These are phyloP conservation scores for Quiscalus mexicanus DNA, from an alignment of 2,113 vertebrate genomes.

Conservation along the genomic window DNA sequence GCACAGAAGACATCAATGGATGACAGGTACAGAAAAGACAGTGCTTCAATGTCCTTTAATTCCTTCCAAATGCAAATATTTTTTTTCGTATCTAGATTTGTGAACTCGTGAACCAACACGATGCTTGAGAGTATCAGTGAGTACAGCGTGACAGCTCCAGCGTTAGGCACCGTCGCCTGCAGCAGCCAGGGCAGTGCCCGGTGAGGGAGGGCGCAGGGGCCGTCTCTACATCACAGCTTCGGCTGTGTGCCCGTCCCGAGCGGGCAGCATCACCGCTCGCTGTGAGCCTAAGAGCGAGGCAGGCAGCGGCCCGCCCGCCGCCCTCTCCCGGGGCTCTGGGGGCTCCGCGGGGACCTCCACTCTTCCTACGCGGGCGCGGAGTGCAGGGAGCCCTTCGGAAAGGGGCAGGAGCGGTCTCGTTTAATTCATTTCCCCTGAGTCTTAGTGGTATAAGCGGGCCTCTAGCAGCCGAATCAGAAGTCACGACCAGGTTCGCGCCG, in stretches of 20 bases:
- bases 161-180: background rate
- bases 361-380: background rate
- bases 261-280: background rate
- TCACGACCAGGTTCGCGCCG: too few relatives aligned
- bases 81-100: background rate
- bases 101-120: background rate
- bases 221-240: rapidly evolving
- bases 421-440: background rate
- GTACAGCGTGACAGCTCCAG: background rate
- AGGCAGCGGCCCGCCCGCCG: background rate
- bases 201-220: background rate
- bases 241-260: background rate
- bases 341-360: background rate
- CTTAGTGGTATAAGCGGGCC: background rate
- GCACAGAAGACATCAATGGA: background rate
- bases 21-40: background rate
- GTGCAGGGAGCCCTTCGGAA: background rate
- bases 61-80: background rate
- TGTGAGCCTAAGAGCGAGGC: rapidly evolving
- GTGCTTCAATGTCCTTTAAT: background rate
- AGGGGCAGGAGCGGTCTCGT: too few relatives aligned
- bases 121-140: background rate
- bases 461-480: background rate
- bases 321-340: background rate
- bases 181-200: background rate